These are phyloP conservation scores for Montipora foliosa DNA, from an alignment of 64 coral and sea anemone species.

Conservation along the genomic window DNA sequence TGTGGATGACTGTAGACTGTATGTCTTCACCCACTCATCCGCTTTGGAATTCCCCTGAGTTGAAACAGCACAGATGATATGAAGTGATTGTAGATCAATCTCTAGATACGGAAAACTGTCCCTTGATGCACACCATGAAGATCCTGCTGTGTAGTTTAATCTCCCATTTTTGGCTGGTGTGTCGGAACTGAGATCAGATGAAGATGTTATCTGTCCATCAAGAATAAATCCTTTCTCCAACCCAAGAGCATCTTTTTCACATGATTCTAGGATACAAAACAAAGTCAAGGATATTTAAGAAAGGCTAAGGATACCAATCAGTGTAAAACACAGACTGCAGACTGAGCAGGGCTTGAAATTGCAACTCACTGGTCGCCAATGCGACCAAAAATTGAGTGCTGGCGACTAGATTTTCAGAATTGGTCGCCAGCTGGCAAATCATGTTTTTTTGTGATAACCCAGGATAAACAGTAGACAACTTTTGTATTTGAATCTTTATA, in stretches of 20 bases:
- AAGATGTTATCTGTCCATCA: conserved; percentile 26
- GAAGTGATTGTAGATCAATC: conserved; percentile 54
- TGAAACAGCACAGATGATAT: conserved; percentile 61
- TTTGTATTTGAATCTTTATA: no score
- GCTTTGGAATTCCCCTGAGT: conserved; percentile 59
- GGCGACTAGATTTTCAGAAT: no score
- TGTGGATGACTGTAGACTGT: conserved; percentile 41
- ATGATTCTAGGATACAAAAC: background rate
- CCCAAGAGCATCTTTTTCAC: conserved; percentile 10
- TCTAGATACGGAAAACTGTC: conserved; percentile 62
- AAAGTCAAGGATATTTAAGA: no score
- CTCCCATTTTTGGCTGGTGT: conserved; percentile 34
- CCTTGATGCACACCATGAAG: conserved; percentile 67
- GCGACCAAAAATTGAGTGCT: no score
- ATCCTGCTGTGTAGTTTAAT: conserved; percentile 46
- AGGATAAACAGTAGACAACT: no score
- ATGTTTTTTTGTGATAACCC: no score
- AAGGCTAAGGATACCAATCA: no score
- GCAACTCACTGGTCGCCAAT: no score
- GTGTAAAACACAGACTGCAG: no score
- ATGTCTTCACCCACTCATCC: conserved; percentile 75
- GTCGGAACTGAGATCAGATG: conserved; percentile 6
- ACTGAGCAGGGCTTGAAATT: no score
- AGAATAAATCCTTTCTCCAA: conserved; percentile 10
- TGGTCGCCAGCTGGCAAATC: no score